phyloP scores from a whole-genome alignment of 2,113 vertebrate species.

The Nycticorax nycticorax region DNA sequence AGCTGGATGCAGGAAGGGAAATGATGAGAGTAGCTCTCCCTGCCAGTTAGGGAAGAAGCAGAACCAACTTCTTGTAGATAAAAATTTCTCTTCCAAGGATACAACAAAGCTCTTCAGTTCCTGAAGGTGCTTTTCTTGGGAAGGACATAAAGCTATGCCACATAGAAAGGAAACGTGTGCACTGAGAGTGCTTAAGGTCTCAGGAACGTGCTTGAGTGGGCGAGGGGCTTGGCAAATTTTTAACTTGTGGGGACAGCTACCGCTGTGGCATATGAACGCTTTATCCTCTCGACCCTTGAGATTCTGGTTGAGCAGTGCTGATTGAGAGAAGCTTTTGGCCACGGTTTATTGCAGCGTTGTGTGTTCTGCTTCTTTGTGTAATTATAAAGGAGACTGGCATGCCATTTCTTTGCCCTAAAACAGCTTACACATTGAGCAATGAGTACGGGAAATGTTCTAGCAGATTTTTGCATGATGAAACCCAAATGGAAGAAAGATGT shows the following conservation, averaged over 20 bases:
- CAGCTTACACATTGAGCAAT: not conserved
- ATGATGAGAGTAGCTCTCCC: not conserved
- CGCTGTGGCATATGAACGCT: not conserved
- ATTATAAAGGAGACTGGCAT: not conserved
- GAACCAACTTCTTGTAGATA: not conserved
- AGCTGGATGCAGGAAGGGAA: not conserved
- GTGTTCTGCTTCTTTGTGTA: not conserved
- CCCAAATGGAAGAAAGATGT: not conserved
- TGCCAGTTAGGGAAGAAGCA: not conserved
- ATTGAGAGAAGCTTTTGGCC: not conserved
- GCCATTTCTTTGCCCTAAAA: not conserved
- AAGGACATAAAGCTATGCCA: not conserved
- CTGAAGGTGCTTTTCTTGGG: not conserved
- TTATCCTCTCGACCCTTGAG: not conserved
- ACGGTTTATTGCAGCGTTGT: not conserved
- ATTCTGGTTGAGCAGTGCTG: not conserved
- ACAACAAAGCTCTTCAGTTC: not conserved
- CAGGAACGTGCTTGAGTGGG: not conserved
- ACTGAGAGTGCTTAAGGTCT: not conserved
- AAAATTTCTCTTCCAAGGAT: not conserved
- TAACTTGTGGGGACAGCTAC: not conserved
- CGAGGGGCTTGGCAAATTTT: not conserved
- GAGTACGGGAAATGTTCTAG: not conserved
- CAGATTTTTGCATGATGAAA: not conserved
- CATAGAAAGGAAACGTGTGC: not conserved